Evolutionary conservation across 2,888 invertebrate species (phyloP).

Genomic region (Pristionchus exspectatus): DNA sequence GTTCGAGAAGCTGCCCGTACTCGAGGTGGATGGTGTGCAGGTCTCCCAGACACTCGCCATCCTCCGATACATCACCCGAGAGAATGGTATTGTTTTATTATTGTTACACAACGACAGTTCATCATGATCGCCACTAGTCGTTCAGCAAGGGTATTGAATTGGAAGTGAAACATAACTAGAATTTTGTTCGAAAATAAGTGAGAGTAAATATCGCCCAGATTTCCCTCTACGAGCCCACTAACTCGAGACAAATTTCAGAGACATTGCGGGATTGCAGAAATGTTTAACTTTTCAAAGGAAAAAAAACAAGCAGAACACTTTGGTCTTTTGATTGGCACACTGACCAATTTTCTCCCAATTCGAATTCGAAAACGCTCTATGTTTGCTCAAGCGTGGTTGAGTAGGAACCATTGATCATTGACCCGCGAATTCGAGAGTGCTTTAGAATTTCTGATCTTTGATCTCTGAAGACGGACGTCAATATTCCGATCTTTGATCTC

Average conservation of each 20-base stretch:
- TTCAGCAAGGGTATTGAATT: too few relatives aligned
- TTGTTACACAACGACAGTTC: too few relatives aligned
- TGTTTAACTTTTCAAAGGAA: neutral
- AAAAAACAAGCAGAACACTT: neutral
- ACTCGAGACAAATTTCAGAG: too few relatives aligned
- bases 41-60: slow-evolving; percentile 29
- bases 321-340: neutral
- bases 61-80: slow-evolving; percentile 27
- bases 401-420: neutral
- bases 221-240: too few relatives aligned
- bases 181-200: too few relatives aligned
- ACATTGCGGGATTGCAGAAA: too few relatives aligned
- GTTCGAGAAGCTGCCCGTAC: neutral
- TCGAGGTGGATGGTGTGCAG: slow-evolving; percentile 26
- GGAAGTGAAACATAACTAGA: too few relatives aligned
- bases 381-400: neutral
- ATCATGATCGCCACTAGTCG: too few relatives aligned
- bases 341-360: neutral
- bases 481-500: neutral
- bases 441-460: neutral
- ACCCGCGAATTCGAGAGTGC: neutral
- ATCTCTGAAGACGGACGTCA: neutral
- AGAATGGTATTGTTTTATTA: neutral
- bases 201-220: too few relatives aligned
- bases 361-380: neutral